Percentiles rank a stretch among this genome's conserved stretches.
phyloP scores from a whole-genome alignment of 2,888 invertebrate genomes.

The Parnassius glacialis region DNA sequence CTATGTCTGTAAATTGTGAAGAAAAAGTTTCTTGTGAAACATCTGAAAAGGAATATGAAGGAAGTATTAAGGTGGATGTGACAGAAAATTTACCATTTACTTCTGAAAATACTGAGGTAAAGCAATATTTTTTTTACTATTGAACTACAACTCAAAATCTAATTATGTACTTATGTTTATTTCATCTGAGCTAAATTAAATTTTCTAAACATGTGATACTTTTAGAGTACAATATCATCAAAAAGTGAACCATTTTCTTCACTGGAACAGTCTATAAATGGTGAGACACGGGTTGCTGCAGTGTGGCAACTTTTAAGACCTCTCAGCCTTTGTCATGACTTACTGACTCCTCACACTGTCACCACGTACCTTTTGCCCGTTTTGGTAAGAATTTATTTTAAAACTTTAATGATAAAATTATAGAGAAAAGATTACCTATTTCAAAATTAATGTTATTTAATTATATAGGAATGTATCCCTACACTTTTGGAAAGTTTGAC shows the following conservation, averaged over 20 bases:
- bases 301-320: conserved; percentile 88
- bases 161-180: background rate
- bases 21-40: conserved; percentile 68
- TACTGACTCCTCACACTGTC: conserved; percentile 93
- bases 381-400: conserved; percentile 81
- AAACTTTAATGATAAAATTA: no score
- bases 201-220: background rate
- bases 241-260: conserved; percentile 68
- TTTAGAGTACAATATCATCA: conserved; percentile 47
- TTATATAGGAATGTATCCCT: conserved; percentile 90
- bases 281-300: conserved; percentile 66
- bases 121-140: background rate
- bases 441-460: conserved; percentile 12
- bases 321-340: conserved; percentile 95
- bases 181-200: conserved; percentile 28
- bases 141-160: background rate
- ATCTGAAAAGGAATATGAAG: conserved; percentile 64
- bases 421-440: no score
- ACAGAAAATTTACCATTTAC: conserved; percentile 48
- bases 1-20: conserved; percentile 62
- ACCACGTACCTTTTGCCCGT: conserved; percentile 96
- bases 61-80: conserved; percentile 51
- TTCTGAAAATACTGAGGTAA: conserved; percentile 61
- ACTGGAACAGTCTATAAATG: conserved; percentile 61
- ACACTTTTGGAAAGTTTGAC: conserved; percentile 94